Percentiles rank a stretch among this genome's conserved stretches.
phyloP scores from a whole-genome alignment of 2,113 vertebrate species.

The Nothocercus nigrocapillus region DNA sequence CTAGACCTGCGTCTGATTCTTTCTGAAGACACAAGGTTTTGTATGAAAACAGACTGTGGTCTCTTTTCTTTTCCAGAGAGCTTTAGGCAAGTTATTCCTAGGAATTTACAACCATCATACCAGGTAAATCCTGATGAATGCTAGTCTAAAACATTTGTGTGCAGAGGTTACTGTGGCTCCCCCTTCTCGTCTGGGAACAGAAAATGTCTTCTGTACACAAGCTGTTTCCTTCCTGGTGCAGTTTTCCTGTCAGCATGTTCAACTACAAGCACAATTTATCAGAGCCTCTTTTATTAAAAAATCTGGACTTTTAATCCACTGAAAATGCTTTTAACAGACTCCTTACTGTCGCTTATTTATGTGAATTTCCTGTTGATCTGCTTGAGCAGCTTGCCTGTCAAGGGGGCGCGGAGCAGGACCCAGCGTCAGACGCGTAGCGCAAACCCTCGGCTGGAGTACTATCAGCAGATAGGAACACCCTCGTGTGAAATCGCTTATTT shows the following conservation, averaged over 20 bases:
- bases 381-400: neutral
- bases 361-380: slow-evolving; percentile 12
- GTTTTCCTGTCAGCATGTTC: neutral
- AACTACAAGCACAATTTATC: neutral
- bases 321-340: neutral
- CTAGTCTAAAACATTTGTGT: neutral
- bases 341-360: neutral
- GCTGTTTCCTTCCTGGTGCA: neutral
- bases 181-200: neutral
- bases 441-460: neutral
- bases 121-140: accelerated
- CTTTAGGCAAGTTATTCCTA: neutral
- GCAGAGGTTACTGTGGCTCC: neutral
- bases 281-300: neutral
- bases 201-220: neutral
- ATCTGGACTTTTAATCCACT: neutral
- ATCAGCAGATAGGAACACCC: slow-evolving; percentile 22
- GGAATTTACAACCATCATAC: neutral
- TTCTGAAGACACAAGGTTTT: neutral
- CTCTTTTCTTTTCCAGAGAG: neutral
- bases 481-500: slow-evolving; percentile 40
- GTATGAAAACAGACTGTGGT: neutral
- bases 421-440: neutral
- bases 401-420: neutral
- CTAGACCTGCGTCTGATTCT: neutral